Percentiles rank a stretch among this genome's conserved stretches.
phyloP scores from a whole-genome alignment of 1,140 invertebrate species.

The Bombus breviceps region DNA sequence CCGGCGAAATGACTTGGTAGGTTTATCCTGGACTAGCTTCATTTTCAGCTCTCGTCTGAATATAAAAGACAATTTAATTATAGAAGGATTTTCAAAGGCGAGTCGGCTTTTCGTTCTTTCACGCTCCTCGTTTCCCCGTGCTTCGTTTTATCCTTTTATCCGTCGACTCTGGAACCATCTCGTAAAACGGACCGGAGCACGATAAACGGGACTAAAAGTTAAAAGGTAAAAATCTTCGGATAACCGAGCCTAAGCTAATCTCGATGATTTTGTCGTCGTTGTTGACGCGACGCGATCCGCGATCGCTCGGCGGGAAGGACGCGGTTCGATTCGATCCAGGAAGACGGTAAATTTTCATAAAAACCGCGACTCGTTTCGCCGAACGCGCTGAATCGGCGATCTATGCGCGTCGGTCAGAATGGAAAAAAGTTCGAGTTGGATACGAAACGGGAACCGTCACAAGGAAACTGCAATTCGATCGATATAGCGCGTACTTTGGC shows the following conservation, averaged over 20 bases:
- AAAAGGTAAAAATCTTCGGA: not conserved
- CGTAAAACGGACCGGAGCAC: conserved; percentile 31
- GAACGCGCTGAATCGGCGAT: no score
- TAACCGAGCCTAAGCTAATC: not conserved
- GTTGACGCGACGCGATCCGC: not conserved
- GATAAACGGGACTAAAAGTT: conserved; percentile 6
- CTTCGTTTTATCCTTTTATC: conserved; percentile 30
- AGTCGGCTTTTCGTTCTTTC: conserved; percentile 9
- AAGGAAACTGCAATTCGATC: not conserved
- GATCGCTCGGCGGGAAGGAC: not conserved
- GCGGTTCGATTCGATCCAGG: no score
- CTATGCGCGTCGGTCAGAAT: not conserved
- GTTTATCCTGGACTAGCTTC: conserved; percentile 68
- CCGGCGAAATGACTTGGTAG: conserved; percentile 57
- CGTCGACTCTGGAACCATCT: conserved; percentile 27
- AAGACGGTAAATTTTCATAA: not conserved
- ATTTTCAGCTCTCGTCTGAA: conserved; percentile 69
- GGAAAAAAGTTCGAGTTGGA: not conserved
- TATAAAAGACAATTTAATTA: conserved; percentile 79
- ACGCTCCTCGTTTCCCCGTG: conserved; percentile 18
- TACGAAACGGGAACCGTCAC: not conserved
- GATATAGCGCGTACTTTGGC: not conserved
- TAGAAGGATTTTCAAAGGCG: conserved; percentile 71
- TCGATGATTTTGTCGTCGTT: not conserved
- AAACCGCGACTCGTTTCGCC: not conserved